These are phyloP conservation scores for Halocynthia aurantium DNA, from an alignment of 23 tunicate genomes.

Conservation along the genomic window DNA sequence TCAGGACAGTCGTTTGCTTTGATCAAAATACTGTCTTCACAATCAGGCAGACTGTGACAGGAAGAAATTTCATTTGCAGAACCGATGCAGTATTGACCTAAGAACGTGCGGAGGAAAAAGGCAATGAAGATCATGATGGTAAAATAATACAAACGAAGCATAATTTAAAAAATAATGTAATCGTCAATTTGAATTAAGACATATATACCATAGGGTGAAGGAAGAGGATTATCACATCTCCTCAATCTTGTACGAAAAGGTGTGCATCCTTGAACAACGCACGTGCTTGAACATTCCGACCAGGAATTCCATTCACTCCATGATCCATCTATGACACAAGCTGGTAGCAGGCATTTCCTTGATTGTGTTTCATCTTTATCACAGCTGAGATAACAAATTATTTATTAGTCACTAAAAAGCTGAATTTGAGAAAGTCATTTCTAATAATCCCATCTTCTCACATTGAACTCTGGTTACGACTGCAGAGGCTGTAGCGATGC, in stretches of 20 bases:
- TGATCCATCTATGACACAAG: constrained; percentile 4
- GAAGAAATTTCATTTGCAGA: not conserved
- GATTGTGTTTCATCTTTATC: not conserved
- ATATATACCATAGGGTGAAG: not conserved
- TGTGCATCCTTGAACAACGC: not conserved
- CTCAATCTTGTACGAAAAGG: constrained; percentile 5
- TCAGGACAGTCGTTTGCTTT: not conserved
- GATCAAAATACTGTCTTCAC: not conserved
- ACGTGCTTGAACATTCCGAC: constrained; percentile 6
- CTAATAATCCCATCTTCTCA: too few species aligned
- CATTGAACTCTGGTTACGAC: too few species aligned
- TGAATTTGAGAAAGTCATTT: not conserved
- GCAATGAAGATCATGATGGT: too few species aligned
- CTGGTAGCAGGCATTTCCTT: not conserved
- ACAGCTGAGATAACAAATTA: not conserved
- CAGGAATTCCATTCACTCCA: constrained; percentile 8
- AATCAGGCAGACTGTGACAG: not conserved
- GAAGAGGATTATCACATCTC: constrained; percentile 6
- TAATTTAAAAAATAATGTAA: too few species aligned
- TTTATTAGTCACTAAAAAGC: too few species aligned
- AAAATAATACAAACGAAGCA: too few species aligned
- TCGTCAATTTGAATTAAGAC: not conserved
- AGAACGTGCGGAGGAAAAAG: not conserved
- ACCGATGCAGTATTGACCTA: constrained; percentile 1
- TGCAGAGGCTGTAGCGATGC: constrained; percentile 2